Evolutionary conservation across 2,113 vertebrate species (phyloP).

Genomic region (Mesocricetus auratus): DNA sequence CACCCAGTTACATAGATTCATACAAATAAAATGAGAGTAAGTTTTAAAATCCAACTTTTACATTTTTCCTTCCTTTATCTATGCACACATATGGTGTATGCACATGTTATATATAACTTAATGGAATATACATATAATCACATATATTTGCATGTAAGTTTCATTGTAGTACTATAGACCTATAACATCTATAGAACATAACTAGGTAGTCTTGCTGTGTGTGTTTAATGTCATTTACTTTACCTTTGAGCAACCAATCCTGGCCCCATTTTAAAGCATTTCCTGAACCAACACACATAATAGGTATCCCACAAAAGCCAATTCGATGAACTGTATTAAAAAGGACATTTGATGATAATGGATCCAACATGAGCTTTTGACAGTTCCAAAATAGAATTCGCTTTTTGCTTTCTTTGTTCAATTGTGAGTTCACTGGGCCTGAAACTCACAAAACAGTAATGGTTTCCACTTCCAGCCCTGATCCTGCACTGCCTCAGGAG

Average conservation of each 20-base stretch:
- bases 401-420: conserved; percentile 24
- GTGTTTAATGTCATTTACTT: conserved; percentile 20
- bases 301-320: conserved; percentile 51
- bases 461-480: neutral
- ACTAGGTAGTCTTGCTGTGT: neutral
- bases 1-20: neutral
- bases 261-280: conserved; percentile 54
- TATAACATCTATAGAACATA: neutral
- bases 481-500: neutral
- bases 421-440: conserved; percentile 42
- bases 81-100: neutral
- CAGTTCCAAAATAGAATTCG: conserved; percentile 66
- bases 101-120: neutral
- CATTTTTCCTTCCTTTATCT: neutral
- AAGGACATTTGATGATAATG: conserved; percentile 48
- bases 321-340: conserved; percentile 53
- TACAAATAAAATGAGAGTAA: neutral
- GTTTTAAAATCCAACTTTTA: neutral
- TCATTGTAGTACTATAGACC: neutral
- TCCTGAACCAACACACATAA: conserved; percentile 51
- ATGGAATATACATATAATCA: neutral
- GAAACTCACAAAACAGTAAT: neutral
- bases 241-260: neutral
- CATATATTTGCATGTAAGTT: neutral
- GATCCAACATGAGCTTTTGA: conserved; percentile 49